These are phyloP conservation scores for Autographa gamma DNA, from an alignment of 2,888 invertebrate genomes.

Conservation along the genomic window DNA sequence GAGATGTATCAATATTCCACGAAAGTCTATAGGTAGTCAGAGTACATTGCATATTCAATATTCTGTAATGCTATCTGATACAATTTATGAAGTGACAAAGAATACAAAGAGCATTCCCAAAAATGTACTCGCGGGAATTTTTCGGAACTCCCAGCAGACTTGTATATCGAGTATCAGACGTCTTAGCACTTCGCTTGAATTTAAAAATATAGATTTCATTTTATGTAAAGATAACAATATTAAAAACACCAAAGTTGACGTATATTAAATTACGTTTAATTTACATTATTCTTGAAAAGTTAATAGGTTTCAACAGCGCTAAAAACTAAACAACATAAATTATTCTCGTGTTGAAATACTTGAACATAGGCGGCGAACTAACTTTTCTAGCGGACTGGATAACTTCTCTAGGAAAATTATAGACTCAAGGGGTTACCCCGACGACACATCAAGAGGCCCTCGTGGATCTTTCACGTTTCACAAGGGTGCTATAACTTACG, in stretches of 20 bases:
- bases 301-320: conserved; percentile 29
- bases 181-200: conserved; percentile 70
- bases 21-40: conserved; percentile 1
- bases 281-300: conserved; percentile 24
- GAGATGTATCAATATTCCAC: conserved; percentile 18
- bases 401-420: conserved; percentile 76
- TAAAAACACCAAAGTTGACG: conserved; percentile 38
- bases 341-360: conserved; percentile 47
- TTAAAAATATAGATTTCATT: conserved; percentile 64
- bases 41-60: conserved; percentile 56
- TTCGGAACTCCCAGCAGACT: conserved; percentile 67
- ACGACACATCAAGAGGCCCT: conserved; percentile 80
- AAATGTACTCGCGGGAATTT: conserved; percentile 72
- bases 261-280: conserved; percentile 46
- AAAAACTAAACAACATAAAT: conserved; percentile 54
- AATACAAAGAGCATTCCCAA: conserved; percentile 69
- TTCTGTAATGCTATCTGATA: conserved; percentile 70
- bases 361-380: conserved; percentile 46
- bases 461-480: conserved; percentile 73
- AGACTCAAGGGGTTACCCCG: conserved; percentile 78
- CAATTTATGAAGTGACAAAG: conserved; percentile 73
- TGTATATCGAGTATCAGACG: conserved; percentile 73
- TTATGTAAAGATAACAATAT: conserved; percentile 57
- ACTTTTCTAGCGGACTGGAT: conserved; percentile 62
- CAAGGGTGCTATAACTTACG: conserved; percentile 79